A percentile compares a stretch with the other conserved stretches of the same genome.
Conservation (phyloP, 2,797 vertebrate species). For the Chelonia mydas region DNA sequence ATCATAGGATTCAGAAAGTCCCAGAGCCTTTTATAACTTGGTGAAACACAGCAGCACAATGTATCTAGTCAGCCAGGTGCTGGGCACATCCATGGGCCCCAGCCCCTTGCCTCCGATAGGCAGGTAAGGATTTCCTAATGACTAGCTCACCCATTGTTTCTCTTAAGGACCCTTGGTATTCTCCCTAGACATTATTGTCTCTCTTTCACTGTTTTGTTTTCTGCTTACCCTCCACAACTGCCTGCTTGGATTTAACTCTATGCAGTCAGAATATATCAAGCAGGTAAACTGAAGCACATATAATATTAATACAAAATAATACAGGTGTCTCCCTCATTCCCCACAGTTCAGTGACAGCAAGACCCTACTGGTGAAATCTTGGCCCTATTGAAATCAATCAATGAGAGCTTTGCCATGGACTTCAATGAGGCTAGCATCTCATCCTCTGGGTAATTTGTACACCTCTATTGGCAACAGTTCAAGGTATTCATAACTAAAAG, state of each 20-base stretch:
- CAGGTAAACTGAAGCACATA: no score
- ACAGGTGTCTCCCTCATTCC: not conserved
- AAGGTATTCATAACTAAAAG: not conserved
- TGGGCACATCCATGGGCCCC: no score
- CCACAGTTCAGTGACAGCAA: not conserved
- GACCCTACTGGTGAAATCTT: not conserved
- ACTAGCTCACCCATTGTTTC: no score
- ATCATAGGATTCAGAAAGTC: slow-evolving; percentile 96
- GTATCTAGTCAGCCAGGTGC: slow-evolving; percentile 87
- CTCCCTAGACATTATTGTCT: no score
- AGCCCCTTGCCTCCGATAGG: no score
- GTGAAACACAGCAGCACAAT: slow-evolving; percentile 89
- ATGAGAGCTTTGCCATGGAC: not conserved
- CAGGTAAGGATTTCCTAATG: no score
- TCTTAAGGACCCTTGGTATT: no score
- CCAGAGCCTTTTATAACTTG: slow-evolving; percentile 92
- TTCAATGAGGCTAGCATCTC: not conserved
- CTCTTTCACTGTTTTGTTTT: no score
- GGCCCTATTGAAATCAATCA: not conserved
- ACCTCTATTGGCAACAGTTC: not conserved
- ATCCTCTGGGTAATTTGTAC: not conserved
- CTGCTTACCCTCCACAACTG: no score
- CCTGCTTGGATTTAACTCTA: no score
- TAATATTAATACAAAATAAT: no score
- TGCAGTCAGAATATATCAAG: no score